These are phyloP conservation scores for Zaprionus gabonicus DNA, from an alignment of 1,140 invertebrate species.

Conservation along the genomic window DNA sequence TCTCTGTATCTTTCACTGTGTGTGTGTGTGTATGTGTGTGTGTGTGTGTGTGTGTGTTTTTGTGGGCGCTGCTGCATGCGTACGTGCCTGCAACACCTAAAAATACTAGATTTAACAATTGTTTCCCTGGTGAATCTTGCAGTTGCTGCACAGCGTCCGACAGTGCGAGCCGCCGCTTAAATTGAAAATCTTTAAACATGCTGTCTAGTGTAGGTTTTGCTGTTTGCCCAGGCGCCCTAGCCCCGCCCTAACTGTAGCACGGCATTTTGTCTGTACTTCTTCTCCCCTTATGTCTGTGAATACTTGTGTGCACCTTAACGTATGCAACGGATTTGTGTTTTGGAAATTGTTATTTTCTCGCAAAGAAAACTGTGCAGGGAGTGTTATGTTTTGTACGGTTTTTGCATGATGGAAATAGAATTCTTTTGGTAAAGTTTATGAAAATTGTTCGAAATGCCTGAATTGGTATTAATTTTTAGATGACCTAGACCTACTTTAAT, in stretches of 20 bases:
- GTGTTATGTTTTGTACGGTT: no score
- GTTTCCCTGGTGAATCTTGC: constrained; percentile 33
- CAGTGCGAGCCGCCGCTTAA: constrained; percentile 56
- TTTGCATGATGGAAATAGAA: no score
- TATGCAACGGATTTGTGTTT: constrained; percentile 64
- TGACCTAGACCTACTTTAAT: no score
- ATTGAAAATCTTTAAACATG: constrained; percentile 74
- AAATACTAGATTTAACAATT: constrained; percentile 62
- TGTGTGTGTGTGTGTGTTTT: constrained; percentile 18
- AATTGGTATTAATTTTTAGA: no score
- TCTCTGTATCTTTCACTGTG: not conserved
- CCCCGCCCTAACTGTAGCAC: constrained; percentile 3
- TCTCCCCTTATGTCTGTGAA: constrained; percentile 23
- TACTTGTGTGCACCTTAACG: constrained; percentile 57
- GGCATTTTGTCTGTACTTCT: not conserved
- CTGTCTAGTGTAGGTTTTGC: constrained; percentile 13
- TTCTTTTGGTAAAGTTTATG: no score
- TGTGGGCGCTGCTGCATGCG: constrained; percentile 48
- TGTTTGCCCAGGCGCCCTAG: constrained; percentile 62
- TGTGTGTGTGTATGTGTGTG: constrained; percentile 5
- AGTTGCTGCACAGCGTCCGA: constrained; percentile 22
- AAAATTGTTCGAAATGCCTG: no score
- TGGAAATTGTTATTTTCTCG: constrained; percentile 43
- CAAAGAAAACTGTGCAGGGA: not conserved
- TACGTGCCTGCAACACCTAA: constrained; percentile 77